phyloP scores from a whole-genome alignment of 2,113 vertebrate genomes.

The Baryphthengus martii region DNA sequence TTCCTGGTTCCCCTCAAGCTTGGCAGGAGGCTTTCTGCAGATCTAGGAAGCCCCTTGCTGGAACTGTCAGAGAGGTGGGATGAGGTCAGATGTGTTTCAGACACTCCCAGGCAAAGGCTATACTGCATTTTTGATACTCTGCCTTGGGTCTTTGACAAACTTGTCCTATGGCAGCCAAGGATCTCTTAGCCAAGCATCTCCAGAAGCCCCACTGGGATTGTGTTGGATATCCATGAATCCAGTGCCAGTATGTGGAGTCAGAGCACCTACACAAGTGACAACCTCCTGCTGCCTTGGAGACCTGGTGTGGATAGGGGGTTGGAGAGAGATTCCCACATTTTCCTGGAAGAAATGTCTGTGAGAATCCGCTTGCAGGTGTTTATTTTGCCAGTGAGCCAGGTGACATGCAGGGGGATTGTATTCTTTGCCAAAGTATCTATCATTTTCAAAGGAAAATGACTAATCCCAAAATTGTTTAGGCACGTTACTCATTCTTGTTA shows the following conservation, averaged over 20 bases:
- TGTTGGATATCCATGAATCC: not conserved
- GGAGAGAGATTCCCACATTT: not conserved
- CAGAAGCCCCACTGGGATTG: not conserved
- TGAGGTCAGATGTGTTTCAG: fast-evolving
- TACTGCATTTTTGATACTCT: not conserved
- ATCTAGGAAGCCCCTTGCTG: not conserved
- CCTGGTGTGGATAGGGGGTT: not conserved
- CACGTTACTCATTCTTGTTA: not conserved
- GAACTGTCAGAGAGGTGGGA: not conserved
- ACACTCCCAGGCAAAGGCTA: not conserved
- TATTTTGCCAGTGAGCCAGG: not conserved
- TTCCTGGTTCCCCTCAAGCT: not conserved
- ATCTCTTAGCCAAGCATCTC: not conserved
- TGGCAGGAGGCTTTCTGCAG: not conserved
- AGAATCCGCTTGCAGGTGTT: not conserved
- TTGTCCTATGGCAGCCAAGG: not conserved
- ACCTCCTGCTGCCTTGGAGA: not conserved
- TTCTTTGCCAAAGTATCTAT: not conserved
- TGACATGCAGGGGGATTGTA: not conserved
- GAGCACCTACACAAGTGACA: not conserved
- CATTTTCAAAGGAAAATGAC: not conserved
- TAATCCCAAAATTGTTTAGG: not conserved
- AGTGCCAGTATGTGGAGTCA: not conserved
- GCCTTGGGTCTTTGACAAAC: not conserved
- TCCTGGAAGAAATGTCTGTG: not conserved